phyloP scores from a whole-genome alignment of 2,888 invertebrate genomes.

The Cyclophora albipunctata region DNA sequence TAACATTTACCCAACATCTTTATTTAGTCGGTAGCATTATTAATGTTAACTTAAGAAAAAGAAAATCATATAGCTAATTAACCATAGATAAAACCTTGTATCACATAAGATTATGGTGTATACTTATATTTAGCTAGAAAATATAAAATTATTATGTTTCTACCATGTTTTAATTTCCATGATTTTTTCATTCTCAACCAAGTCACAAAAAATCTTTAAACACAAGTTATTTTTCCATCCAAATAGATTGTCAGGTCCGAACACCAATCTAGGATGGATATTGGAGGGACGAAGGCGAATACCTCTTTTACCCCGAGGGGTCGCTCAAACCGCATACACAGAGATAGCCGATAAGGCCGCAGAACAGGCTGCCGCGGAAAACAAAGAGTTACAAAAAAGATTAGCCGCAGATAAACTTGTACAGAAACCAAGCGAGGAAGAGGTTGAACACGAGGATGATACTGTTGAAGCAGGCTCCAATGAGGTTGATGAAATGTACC shows the following conservation, averaged over 20 bases:
- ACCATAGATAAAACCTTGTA: too few species aligned
- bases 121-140: too few species aligned
- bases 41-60: too few species aligned
- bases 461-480: slow-evolving; percentile 42
- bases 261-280: slow-evolving; percentile 86
- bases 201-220: too few species aligned
- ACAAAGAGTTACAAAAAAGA: slow-evolving; percentile 53
- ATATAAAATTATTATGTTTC: too few species aligned
- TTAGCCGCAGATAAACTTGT: slow-evolving; percentile 54
- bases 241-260: slow-evolving; percentile 78
- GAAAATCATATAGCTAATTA: too few species aligned
- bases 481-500: slow-evolving; percentile 49
- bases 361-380: slow-evolving; percentile 50
- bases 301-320: slow-evolving; percentile 88
- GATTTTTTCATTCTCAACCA: too few species aligned
- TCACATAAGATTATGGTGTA: too few species aligned
- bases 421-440: slow-evolving; percentile 51
- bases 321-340: slow-evolving; percentile 89
- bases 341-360: slow-evolving; percentile 88
- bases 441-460: slow-evolving; percentile 44
- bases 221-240: neutral
- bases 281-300: slow-evolving; percentile 89
- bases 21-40: too few species aligned
- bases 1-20: too few species aligned
- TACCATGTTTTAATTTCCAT: too few species aligned